Evolutionary conservation across 2,797 vertebrate species (phyloP).

Genomic region (Bradypodion ventrale): DNA sequence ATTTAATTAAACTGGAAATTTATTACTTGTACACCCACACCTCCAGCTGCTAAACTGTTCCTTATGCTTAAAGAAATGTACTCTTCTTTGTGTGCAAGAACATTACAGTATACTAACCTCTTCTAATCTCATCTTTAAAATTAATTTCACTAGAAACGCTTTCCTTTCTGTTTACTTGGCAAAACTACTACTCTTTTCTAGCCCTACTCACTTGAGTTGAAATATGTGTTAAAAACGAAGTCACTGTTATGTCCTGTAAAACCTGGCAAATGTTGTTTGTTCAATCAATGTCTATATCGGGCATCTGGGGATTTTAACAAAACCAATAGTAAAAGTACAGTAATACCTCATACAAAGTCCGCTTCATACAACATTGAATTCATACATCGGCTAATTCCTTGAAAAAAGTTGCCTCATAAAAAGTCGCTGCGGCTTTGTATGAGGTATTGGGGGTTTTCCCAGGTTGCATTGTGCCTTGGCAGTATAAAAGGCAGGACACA

Average conservation of each 20-base stretch:
- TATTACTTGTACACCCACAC: no score
- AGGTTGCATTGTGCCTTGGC: no score
- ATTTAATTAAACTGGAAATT: conserved; percentile 1
- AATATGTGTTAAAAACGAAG: background rate
- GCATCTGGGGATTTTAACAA: background rate
- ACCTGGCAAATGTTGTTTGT: background rate
- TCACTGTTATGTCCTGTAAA: background rate
- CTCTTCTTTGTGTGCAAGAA: background rate
- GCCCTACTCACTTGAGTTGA: background rate
- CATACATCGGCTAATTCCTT: no score
- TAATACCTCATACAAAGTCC: no score
- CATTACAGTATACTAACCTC: background rate
- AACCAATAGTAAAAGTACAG: background rate
- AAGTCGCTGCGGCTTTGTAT: no score
- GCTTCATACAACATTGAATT: no score
- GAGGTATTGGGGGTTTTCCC: no score
- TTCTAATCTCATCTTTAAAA: background rate
- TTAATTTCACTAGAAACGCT: background rate
- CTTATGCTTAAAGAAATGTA: background rate
- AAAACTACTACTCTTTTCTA: background rate
- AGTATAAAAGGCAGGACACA: no score
- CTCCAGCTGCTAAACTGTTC: background rate
- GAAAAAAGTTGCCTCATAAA: no score
- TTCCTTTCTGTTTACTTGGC: background rate
- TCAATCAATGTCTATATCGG: no score